Percentiles rank a stretch among this genome's conserved stretches.
phyloP scores from a whole-genome alignment of 2,888 invertebrate species.

The Brassicogethes aeneus region DNA sequence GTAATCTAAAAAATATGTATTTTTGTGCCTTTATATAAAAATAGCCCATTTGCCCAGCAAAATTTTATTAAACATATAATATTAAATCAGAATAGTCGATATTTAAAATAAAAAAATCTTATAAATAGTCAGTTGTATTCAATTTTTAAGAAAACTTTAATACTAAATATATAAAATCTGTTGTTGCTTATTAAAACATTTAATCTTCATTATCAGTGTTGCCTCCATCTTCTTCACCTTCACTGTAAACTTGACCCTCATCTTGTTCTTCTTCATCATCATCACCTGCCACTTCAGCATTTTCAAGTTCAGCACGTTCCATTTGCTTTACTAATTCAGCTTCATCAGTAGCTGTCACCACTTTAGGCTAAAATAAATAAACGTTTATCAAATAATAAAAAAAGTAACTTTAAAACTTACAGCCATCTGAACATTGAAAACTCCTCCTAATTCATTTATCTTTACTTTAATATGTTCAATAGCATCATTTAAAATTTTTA shows the following conservation, averaged over 20 bases:
- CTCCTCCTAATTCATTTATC: constrained; percentile 78
- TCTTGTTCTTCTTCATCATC: constrained; percentile 66
- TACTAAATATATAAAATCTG: too few relatives aligned
- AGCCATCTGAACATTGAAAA: constrained; percentile 91
- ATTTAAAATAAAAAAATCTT: too few relatives aligned
- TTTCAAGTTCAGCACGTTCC: constrained; percentile 89
- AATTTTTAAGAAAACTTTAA: too few relatives aligned
- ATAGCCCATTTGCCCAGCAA: too few relatives aligned
- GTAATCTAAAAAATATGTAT: too few relatives aligned
- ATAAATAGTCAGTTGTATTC: too few relatives aligned
- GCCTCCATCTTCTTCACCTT: constrained; percentile 17
- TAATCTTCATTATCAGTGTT: constrained; percentile 12
- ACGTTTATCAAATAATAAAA: not conserved
- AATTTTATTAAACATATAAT: too few relatives aligned
- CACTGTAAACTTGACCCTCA: constrained; percentile 36
- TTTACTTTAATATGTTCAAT: constrained; percentile 78
- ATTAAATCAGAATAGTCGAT: too few relatives aligned
- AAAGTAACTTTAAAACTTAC: constrained; percentile 15
- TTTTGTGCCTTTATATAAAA: too few relatives aligned
- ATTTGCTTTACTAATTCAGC: constrained; percentile 89
- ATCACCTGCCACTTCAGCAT: constrained; percentile 88
- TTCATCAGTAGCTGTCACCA: constrained; percentile 97
- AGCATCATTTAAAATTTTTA: constrained; percentile 82
- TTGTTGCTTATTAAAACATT: too few relatives aligned
- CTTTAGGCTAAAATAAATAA: constrained; percentile 58